Percentiles rank a stretch among this genome's conserved stretches.
These are phyloP conservation scores for Xiphophorus birchmanni DNA, from an alignment of 2,797 vertebrate genomes.

Conservation along the genomic window DNA sequence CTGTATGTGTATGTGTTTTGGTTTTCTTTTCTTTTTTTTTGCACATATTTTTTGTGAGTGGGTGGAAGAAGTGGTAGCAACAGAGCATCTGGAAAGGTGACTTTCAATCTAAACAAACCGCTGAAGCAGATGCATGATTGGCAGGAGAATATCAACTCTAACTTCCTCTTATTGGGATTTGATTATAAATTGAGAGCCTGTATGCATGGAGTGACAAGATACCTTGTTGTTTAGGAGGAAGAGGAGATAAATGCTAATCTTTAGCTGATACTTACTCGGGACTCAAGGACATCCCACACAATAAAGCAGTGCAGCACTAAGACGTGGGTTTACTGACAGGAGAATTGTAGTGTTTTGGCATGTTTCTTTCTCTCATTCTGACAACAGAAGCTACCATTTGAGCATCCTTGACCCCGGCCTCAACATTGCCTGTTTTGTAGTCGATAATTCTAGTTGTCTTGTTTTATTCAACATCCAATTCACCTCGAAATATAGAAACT, in stretches of 20 bases:
- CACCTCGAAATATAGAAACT: not conserved
- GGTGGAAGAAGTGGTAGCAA: constrained; percentile 34
- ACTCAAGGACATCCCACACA: constrained; percentile 38
- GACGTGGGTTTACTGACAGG: constrained; percentile 22
- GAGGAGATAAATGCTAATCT: constrained; percentile 50
- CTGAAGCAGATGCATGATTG: constrained; percentile 43
- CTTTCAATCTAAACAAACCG: constrained; percentile 46
- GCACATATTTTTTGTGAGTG: constrained; percentile 8
- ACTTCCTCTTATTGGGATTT: constrained; percentile 39
- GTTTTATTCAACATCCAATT: not conserved
- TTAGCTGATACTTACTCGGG: constrained; percentile 53
- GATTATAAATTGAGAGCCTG: constrained; percentile 54
- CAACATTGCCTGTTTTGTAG: not conserved
- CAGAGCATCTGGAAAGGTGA: constrained; percentile 56
- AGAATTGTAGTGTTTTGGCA: constrained; percentile 11
- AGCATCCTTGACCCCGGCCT: not conserved
- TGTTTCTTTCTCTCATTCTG: constrained; percentile 8
- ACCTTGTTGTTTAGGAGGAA: constrained; percentile 38
- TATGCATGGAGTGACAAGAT: constrained; percentile 37
- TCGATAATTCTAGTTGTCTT: not conserved
- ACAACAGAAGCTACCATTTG: not conserved
- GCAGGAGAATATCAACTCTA: constrained; percentile 43
- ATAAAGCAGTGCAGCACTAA: constrained; percentile 32
- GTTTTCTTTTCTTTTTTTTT: not conserved
- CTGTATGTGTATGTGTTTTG: not conserved